Conservation (phyloP, 2,888 invertebrate genomes). For the Caenorhabditis wallacei region DNA sequence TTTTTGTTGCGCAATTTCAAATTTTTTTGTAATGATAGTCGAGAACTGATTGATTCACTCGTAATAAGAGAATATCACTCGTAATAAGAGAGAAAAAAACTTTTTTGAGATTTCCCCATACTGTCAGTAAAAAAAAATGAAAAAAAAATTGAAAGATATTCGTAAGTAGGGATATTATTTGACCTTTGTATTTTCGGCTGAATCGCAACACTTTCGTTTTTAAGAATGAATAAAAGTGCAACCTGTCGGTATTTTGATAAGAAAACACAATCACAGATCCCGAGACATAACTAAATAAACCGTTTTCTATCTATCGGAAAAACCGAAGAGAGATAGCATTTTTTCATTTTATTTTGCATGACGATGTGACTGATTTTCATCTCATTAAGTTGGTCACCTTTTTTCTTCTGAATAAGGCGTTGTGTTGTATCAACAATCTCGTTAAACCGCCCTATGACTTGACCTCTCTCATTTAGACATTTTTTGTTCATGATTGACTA, state of each 20-base stretch:
- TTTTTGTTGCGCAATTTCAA: not conserved
- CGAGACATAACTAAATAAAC: constrained; percentile 45
- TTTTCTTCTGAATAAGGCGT: constrained; percentile 24
- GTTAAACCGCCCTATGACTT: constrained; percentile 17
- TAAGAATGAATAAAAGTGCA: constrained; percentile 25
- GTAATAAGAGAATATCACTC: no score
- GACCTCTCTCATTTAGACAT: constrained; percentile 38
- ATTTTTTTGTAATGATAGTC: not conserved
- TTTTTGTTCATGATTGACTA: constrained; percentile 11
- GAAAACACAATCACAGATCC: constrained; percentile 19
- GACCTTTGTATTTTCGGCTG: not conserved
- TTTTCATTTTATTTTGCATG: constrained; percentile 57
- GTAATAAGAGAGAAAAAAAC: no score
- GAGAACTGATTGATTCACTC: no score
- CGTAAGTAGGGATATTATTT: not conserved
- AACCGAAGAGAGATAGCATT: constrained; percentile 55
- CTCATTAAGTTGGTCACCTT: constrained; percentile 63
- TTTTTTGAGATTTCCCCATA: no score
- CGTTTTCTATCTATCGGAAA: constrained; percentile 49
- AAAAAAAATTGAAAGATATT: no score
- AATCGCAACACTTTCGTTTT: not conserved
- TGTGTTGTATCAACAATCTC: constrained; percentile 46
- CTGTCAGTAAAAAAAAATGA: no score
- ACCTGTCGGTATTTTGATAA: constrained; percentile 3
- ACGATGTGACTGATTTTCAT: constrained; percentile 62